Conservation (phyloP, 2,797 vertebrate species). For the Acanthornis magna region DNA sequence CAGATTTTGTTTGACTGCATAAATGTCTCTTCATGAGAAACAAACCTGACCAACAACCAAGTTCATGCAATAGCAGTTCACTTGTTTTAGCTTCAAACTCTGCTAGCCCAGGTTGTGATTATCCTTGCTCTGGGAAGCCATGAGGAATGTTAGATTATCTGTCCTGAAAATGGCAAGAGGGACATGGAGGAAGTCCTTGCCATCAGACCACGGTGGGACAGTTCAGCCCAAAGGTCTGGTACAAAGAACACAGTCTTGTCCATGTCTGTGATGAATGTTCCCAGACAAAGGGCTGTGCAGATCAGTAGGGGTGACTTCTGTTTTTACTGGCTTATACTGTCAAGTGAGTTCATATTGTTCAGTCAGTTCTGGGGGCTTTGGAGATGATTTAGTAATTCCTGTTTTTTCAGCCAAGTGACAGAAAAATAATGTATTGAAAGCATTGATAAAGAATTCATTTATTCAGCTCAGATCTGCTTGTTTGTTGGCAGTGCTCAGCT, state of each 20-base stretch:
- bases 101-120: neutral
- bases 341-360: neutral
- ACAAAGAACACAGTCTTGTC: neutral
- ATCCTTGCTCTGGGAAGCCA: neutral
- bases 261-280: rapidly evolving
- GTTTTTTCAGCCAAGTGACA: neutral
- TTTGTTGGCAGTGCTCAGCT: neutral
- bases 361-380: neutral
- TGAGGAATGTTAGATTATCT: neutral
- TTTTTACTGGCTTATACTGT: neutral
- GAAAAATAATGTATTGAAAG: neutral
- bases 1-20: neutral
- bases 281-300: neutral
- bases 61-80: rapidly evolving
- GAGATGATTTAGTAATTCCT: neutral
- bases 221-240: neutral
- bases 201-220: neutral
- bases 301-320: neutral
- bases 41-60: neutral
- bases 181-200: neutral
- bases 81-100: neutral
- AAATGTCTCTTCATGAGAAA: neutral
- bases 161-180: neutral
- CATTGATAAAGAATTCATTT: neutral
- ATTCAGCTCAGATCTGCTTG: neutral